Conservation (phyloP, 2,113 vertebrate genomes). For the Entelurus aequoreus region DNA sequence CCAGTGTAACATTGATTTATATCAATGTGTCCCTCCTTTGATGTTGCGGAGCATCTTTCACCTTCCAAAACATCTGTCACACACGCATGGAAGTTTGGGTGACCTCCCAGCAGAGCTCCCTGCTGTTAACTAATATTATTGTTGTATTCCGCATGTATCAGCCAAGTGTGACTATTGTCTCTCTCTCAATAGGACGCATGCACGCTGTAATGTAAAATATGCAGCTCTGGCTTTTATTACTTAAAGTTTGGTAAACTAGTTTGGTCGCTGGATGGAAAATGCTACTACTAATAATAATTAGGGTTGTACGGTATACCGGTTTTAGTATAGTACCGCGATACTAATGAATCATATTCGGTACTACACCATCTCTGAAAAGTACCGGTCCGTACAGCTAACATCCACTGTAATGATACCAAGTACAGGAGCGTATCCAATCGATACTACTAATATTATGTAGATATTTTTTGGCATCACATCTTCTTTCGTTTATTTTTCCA, state of each 20-base stretch:
- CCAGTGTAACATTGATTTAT: background rate
- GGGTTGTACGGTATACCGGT: too few species aligned
- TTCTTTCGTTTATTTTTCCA: too few species aligned
- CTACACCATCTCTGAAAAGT: too few species aligned
- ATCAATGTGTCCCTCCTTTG: background rate
- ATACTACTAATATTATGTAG: too few species aligned
- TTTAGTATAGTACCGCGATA: too few species aligned
- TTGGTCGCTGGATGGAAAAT: background rate
- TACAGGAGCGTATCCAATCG: too few species aligned
- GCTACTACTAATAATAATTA: too few species aligned
- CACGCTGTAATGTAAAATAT: background rate
- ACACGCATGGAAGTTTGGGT: constrained; percentile 4
- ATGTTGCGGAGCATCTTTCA: background rate
- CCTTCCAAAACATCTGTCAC: constrained; percentile 13
- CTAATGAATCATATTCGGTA: too few species aligned
- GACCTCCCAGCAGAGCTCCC: background rate
- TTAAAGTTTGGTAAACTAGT: background rate
- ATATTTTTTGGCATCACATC: too few species aligned
- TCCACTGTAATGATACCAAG: too few species aligned
- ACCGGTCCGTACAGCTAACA: too few species aligned
- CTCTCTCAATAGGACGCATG: background rate
- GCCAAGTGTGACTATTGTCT: constrained; percentile 12
- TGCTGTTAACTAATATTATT: constrained; percentile 35
- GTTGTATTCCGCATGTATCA: constrained; percentile 27
- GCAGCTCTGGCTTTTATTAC: background rate